Percentiles rank a stretch among this genome's conserved stretches.
Evolutionary conservation across 2,888 invertebrate genomes (phyloP).

Genomic region (Bruchidius siliquastri): DNA sequence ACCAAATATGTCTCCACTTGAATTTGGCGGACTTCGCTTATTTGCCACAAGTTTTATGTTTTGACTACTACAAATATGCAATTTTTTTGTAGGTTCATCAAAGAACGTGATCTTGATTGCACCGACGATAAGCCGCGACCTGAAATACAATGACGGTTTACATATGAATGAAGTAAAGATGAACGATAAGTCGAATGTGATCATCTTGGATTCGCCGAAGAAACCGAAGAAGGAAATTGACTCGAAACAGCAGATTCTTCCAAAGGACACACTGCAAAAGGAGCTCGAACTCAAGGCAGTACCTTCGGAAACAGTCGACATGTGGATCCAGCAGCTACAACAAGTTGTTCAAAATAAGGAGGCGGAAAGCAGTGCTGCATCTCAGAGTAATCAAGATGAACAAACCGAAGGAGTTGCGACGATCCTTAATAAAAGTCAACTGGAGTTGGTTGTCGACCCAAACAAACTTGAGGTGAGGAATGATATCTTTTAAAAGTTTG

Average conservation of each 20-base stretch:
- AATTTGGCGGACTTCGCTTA: too few species aligned
- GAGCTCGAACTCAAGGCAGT: background rate
- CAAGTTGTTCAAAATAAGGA: background rate
- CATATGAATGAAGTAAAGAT: constrained; percentile 14
- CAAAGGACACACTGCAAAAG: background rate
- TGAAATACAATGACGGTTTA: constrained; percentile 11
- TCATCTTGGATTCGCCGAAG: background rate
- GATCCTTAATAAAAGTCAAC: background rate
- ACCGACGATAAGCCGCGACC: constrained; percentile 18
- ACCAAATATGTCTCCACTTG: too few species aligned
- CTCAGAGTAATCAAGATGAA: background rate
- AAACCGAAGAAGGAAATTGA: background rate
- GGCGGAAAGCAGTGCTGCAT: background rate
- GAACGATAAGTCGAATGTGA: background rate
- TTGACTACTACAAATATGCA: too few species aligned
- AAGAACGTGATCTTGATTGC: constrained; percentile 12
- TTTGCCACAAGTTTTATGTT: too few species aligned
- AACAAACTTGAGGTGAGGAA: background rate
- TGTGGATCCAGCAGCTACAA: background rate
- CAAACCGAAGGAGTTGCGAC: background rate
- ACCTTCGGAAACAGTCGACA: background rate
- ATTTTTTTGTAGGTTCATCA: background rate
- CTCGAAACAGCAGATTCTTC: background rate
- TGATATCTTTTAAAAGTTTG: too few species aligned
- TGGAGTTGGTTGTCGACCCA: background rate